Percentiles rank a stretch among this genome's conserved stretches.
Evolutionary conservation across 2,888 invertebrate species (phyloP).

Genomic region (Dasysyrphus albostriatus): DNA sequence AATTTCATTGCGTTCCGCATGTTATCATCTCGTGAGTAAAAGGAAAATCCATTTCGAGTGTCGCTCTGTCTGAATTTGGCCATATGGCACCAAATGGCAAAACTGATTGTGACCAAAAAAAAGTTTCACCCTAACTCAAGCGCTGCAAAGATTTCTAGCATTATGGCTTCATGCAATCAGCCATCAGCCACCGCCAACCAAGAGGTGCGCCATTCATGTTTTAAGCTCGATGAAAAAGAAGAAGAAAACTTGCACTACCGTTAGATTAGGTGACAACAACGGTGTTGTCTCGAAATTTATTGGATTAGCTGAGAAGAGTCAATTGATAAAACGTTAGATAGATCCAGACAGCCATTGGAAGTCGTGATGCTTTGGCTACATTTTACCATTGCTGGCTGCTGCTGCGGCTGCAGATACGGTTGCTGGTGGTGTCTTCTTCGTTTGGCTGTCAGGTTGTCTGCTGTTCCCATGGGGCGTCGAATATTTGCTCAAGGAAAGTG

Average conservation of each 20-base stretch:
- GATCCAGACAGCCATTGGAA: conserved; percentile 42
- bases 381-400: conserved; percentile 38
- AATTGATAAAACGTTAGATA: conserved; percentile 70
- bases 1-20: conserved; percentile 64
- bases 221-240: conserved; percentile 8
- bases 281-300: conserved; percentile 66
- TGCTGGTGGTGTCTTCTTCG: conserved; percentile 51
- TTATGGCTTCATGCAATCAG: conserved; percentile 21
- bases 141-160: conserved; percentile 46
- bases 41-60: conserved; percentile 33
- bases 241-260: conserved; percentile 31
- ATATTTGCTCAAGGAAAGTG: conserved; percentile 71
- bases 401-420: conserved; percentile 34
- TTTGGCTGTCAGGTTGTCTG: conserved; percentile 44
- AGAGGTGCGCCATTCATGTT: conserved; percentile 60
- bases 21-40: conserved; percentile 52
- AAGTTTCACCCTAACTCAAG: conserved; percentile 43
- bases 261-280: conserved; percentile 65
- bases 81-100: conserved; percentile 59
- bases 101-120: conserved; percentile 35
- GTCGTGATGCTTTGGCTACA: conserved; percentile 44
- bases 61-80: conserved; percentile 12
- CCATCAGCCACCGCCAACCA: not conserved
- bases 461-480: conserved; percentile 47
- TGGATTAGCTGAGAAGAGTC: conserved; percentile 66